phyloP scores from a whole-genome alignment of 2,113 vertebrate genomes.

The Eubucco bourcierii region DNA sequence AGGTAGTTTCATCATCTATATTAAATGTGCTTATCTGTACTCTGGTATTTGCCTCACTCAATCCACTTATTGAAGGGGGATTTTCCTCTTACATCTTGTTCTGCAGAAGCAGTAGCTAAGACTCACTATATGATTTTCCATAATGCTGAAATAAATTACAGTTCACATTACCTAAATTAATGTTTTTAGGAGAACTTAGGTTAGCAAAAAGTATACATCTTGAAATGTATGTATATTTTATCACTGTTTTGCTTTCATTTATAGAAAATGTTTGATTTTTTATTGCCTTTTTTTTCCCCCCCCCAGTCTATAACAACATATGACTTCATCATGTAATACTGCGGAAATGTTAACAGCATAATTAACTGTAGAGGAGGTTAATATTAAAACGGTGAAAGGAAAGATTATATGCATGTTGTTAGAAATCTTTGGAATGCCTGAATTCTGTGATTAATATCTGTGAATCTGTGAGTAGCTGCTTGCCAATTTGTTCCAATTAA shows the following conservation, averaged over 20 bases:
- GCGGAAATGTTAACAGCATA: constrained; percentile 6
- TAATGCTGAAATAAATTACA: neutral
- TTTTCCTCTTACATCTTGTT: neutral
- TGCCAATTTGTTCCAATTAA: constrained; percentile 26
- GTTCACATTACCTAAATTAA: neutral
- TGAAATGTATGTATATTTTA: neutral
- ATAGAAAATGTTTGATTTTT: neutral
- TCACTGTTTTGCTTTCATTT: neutral
- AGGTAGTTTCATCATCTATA: neutral
- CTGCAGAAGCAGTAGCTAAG: neutral
- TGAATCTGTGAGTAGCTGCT: constrained; percentile 12
- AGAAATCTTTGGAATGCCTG: neutral
- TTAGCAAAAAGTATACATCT: neutral
- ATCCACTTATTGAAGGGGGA: neutral
- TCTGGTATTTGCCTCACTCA: neutral
- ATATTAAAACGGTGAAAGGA: neutral
- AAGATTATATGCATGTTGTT: constrained; percentile 15
- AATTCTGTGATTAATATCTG: constrained; percentile 37
- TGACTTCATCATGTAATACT: neutral
- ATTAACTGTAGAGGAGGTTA: neutral
- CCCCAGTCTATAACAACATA: neutral
- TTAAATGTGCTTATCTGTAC: neutral
- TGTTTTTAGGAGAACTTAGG: neutral
- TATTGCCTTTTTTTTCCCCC: neutral
- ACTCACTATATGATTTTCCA: neutral